These are phyloP conservation scores for Gobiocypris rarus DNA, from an alignment of 2,113 vertebrate species.

Conservation along the genomic window DNA sequence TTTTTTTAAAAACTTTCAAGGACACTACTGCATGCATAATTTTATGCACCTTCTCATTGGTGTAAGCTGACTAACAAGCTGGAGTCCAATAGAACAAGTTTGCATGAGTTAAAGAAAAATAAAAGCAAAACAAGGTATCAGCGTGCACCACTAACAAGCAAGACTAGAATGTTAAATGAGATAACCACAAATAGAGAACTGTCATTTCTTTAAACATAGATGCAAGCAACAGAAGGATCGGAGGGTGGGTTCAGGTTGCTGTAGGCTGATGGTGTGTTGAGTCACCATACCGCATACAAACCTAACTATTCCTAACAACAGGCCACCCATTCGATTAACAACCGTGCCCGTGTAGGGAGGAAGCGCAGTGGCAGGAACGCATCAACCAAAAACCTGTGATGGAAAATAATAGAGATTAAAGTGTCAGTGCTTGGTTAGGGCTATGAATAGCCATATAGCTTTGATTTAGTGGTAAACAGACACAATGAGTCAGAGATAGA, in stretches of 20 bases:
- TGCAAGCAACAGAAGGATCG: neutral
- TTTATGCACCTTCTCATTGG: neutral
- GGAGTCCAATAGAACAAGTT: neutral
- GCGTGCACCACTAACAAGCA: neutral
- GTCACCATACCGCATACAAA: neutral
- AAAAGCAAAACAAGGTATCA: neutral
- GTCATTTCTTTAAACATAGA: neutral
- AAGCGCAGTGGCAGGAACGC: neutral
- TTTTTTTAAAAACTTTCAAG: neutral
- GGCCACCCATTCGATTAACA: conserved; percentile 17
- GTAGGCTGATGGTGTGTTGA: neutral
- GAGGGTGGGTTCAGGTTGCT: neutral
- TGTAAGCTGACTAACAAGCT: neutral
- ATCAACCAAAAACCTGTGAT: neutral
- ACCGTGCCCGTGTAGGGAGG: neutral
- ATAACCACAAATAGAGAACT: neutral
- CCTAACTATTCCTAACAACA: neutral
- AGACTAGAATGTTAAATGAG: neutral
- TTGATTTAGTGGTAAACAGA: conserved; percentile 29
- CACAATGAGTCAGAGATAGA: conserved; percentile 25
- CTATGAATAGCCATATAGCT: conserved; percentile 30
- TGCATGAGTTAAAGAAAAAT: neutral
- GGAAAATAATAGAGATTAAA: conserved; percentile 15
- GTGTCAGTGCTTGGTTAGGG: neutral
- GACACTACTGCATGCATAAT: neutral